phyloP scores from a whole-genome alignment of 2,888 invertebrate genomes.

The Ennomos quercinarius region DNA sequence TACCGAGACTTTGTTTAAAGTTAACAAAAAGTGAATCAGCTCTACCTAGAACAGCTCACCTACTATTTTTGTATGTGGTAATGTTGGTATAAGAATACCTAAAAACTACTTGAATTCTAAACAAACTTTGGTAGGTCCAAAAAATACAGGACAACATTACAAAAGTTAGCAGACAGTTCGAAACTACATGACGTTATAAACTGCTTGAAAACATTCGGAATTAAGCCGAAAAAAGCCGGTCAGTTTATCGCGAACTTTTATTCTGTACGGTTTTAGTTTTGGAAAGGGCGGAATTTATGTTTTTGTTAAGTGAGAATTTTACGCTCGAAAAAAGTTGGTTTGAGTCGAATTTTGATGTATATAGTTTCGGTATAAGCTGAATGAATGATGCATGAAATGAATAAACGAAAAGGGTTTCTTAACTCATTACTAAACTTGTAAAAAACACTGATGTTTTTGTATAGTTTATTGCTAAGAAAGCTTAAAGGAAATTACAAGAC shows the following conservation, averaged over 20 bases:
- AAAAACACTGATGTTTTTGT: too few relatives aligned
- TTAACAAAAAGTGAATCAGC: neutral
- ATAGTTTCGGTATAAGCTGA: too few relatives aligned
- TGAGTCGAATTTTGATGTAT: too few relatives aligned
- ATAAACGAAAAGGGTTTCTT: too few relatives aligned
- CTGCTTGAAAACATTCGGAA: constrained; percentile 50
- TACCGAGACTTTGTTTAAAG: neutral
- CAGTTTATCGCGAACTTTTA: constrained; percentile 28
- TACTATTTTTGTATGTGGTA: too few relatives aligned
- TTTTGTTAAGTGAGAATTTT: neutral
- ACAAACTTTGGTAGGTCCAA: constrained; percentile 14
- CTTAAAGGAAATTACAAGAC: too few relatives aligned
- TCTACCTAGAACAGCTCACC: too few relatives aligned
- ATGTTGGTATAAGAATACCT: too few relatives aligned
- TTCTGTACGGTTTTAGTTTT: constrained; percentile 48
- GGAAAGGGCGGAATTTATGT: constrained; percentile 32
- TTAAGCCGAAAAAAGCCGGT: constrained; percentile 40
- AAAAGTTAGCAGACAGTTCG: constrained; percentile 53
- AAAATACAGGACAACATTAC: constrained; percentile 16
- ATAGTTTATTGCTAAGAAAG: too few relatives aligned
- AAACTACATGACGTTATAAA: constrained; percentile 56
- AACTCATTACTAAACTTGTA: too few relatives aligned
- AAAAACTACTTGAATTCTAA: neutral
- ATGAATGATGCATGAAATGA: too few relatives aligned
- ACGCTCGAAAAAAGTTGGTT: too few relatives aligned